These are phyloP conservation scores for Ochropacha duplaris DNA, from an alignment of 2,888 invertebrate species.

Conservation along the genomic window DNA sequence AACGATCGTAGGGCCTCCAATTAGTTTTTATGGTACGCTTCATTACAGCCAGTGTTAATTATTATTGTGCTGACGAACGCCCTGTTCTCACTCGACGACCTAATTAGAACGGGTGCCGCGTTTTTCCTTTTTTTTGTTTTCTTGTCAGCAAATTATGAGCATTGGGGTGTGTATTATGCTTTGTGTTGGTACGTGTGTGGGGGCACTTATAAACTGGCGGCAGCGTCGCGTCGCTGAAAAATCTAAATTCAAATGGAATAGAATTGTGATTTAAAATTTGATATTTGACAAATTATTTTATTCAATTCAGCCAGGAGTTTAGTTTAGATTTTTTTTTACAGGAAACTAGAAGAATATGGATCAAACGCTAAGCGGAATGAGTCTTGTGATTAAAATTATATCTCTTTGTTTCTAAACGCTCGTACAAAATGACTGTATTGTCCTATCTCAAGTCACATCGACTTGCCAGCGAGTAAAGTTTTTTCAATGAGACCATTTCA, in stretches of 20 bases:
- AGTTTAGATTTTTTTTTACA: background rate
- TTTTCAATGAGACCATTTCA: constrained; percentile 23
- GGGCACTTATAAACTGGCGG: constrained; percentile 37
- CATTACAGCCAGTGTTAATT: constrained; percentile 82
- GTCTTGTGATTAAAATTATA: constrained; percentile 19
- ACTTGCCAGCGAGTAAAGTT: constrained; percentile 27
- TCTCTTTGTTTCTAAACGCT: constrained; percentile 37
- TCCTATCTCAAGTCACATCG: constrained; percentile 24
- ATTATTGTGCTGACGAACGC: constrained; percentile 80
- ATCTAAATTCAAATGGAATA: constrained; percentile 37
- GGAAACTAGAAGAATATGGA: background rate
- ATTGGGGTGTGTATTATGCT: constrained; percentile 60
- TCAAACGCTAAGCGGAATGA: constrained; percentile 19
- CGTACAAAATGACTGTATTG: constrained; percentile 14
- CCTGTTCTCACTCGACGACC: constrained; percentile 78
- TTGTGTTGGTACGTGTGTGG: constrained; percentile 52
- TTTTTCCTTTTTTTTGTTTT: constrained; percentile 63
- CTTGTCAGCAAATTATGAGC: constrained; percentile 71
- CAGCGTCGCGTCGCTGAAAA: constrained; percentile 33
- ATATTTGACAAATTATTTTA: constrained; percentile 6
- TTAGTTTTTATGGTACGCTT: constrained; percentile 81
- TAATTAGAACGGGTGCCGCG: constrained; percentile 73
- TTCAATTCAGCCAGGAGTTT: background rate
- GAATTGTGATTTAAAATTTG: constrained; percentile 28
- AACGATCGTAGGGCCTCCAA: constrained; percentile 69